Conservation (phyloP, 2,888 invertebrate genomes). For the Taenaris catops region DNA sequence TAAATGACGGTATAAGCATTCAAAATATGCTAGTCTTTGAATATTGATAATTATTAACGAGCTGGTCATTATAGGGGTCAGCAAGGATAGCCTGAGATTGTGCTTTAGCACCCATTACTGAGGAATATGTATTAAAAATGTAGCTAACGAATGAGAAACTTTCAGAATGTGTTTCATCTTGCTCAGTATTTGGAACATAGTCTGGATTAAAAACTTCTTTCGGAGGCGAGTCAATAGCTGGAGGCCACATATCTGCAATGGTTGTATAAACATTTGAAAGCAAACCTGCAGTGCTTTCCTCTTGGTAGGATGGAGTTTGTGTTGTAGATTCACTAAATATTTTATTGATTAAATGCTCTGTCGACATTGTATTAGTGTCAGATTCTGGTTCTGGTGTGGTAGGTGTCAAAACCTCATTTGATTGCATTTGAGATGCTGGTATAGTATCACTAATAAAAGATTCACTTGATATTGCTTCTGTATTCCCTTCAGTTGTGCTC, state of each 20-base stretch:
- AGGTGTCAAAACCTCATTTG: constrained; percentile 3
- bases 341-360: constrained; percentile 22
- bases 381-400: neutral
- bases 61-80: no score
- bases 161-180: constrained; percentile 31
- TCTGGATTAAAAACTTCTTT: constrained; percentile 45
- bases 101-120: constrained; percentile 50
- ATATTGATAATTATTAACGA: no score
- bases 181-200: constrained; percentile 23
- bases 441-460: constrained; percentile 5
- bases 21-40: no score
- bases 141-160: constrained; percentile 57
- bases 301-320: constrained; percentile 18
- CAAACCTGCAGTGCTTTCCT: constrained; percentile 32
- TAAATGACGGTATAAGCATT: no score
- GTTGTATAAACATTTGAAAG: constrained; percentile 53
- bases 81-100: constrained; percentile 60
- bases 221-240: constrained; percentile 40
- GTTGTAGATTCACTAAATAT: constrained; percentile 24
- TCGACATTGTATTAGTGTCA: constrained; percentile 1
- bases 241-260: constrained; percentile 53
- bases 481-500: constrained; percentile 26
- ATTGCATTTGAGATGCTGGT: neutral
- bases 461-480: constrained; percentile 2
- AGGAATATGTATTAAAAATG: constrained; percentile 45